Percentiles rank a stretch among this genome's conserved stretches.
These are phyloP conservation scores for Brevipalpus yothersi DNA, from an alignment of 1,140 invertebrate species.

Conservation along the genomic window DNA sequence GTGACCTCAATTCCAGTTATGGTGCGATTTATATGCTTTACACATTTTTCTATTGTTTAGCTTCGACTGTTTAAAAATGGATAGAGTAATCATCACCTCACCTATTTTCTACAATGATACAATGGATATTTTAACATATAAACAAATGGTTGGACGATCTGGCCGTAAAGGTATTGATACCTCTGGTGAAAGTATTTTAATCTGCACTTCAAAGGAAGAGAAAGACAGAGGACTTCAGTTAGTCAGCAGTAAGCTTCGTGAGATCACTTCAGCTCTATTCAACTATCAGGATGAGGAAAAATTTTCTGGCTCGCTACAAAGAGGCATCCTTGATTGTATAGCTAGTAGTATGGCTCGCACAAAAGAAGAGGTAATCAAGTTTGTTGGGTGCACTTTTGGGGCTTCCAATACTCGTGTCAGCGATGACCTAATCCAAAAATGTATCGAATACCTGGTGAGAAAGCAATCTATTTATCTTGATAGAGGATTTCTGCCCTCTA, in stretches of 20 bases:
- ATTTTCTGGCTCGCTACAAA: constrained; percentile 22
- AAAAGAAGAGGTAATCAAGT: constrained; percentile 41
- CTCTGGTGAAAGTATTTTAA: constrained; percentile 57
- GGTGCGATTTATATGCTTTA: too few species aligned
- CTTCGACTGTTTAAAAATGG: too few species aligned
- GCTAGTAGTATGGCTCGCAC: constrained; percentile 56
- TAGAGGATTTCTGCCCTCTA: constrained; percentile 32
- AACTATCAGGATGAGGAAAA: background rate
- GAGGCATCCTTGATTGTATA: constrained; percentile 44
- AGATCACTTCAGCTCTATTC: constrained; percentile 43
- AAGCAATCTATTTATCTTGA: background rate
- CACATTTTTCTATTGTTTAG: too few species aligned
- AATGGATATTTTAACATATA: constrained; percentile 64
- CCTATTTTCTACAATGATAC: constrained; percentile 15
- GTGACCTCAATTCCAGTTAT: constrained; percentile 14
- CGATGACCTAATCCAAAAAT: background rate
- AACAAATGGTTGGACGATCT: constrained; percentile 89
- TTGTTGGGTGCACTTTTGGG: constrained; percentile 51
- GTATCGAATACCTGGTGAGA: background rate
- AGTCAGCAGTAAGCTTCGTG: constrained; percentile 31
- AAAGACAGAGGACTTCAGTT: constrained; percentile 34
- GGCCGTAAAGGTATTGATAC: constrained; percentile 71
- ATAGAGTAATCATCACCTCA: constrained; percentile 52
- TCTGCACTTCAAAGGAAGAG: constrained; percentile 52
- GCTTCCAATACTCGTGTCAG: constrained; percentile 8